These are phyloP conservation scores for Trachelipus rathkii DNA, from an alignment of 1,140 invertebrate species.

Conservation along the genomic window DNA sequence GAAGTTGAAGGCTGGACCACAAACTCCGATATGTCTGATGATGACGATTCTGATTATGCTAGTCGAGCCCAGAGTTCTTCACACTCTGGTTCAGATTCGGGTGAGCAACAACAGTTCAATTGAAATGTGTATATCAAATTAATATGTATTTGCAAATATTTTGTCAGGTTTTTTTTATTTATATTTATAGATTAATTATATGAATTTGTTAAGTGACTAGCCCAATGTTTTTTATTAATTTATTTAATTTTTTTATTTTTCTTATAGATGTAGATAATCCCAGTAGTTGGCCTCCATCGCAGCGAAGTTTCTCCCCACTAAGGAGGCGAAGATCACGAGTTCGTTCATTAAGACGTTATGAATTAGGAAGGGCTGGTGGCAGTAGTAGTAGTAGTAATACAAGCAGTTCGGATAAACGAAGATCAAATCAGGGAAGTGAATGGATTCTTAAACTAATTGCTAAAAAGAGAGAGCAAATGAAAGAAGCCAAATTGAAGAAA, in stretches of 20 bases:
- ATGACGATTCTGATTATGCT: conserved; percentile 6
- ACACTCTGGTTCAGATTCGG: background rate
- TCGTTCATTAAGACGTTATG: background rate
- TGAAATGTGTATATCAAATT: background rate
- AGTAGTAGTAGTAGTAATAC: background rate
- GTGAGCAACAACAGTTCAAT: background rate
- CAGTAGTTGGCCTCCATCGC: background rate
- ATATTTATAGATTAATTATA: no score
- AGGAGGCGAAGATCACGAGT: background rate
- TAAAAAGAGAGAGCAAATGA: background rate
- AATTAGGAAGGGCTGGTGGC: background rate
- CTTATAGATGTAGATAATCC: background rate
- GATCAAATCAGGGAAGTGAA: background rate
- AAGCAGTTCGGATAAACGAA: background rate
- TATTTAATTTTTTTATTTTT: no score
- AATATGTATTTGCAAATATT: background rate
- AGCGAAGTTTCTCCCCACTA: background rate
- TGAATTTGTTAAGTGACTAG: no score
- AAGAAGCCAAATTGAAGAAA: background rate
- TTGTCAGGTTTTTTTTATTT: background rate
- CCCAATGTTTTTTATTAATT: no score
- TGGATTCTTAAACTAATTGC: background rate
- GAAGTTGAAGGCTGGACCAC: conserved; percentile 66
- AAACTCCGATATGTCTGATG: conserved; percentile 44
- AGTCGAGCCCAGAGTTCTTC: background rate